phyloP scores from a whole-genome alignment of 2,888 invertebrate genomes.

The Belgica antarctica region DNA sequence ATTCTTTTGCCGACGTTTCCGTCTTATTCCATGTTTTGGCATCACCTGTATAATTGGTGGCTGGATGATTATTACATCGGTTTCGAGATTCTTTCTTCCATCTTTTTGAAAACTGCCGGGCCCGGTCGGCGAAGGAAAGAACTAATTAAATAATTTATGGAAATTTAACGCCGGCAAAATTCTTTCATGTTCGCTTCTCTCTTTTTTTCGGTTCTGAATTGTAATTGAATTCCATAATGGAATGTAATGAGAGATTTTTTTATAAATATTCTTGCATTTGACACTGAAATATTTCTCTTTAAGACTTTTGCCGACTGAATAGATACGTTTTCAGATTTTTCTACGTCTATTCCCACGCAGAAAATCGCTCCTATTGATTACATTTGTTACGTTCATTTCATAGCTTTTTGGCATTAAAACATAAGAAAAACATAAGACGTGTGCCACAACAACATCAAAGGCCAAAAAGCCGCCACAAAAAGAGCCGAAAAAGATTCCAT shows the following conservation, averaged over 20 bases:
- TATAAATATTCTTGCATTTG: background rate
- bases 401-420: slow-evolving; percentile 41
- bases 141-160: slow-evolving; percentile 35
- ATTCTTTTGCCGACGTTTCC: slow-evolving; percentile 29
- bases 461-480: slow-evolving; percentile 35
- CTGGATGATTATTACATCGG: slow-evolving; percentile 16
- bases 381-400: slow-evolving; percentile 16
- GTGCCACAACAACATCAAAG: slow-evolving; percentile 42
- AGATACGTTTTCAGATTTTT: background rate
- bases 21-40: background rate
- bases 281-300: slow-evolving; percentile 5
- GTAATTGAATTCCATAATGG: slow-evolving; percentile 20
- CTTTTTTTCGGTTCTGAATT: slow-evolving; percentile 5
- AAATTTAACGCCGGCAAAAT: slow-evolving; percentile 28
- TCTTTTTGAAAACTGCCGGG: too few relatives aligned
- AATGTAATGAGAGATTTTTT: slow-evolving; percentile 25
- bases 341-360: slow-evolving; percentile 15
- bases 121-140: background rate
- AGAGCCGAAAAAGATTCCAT: slow-evolving; percentile 37
- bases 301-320: slow-evolving; percentile 12
- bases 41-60: slow-evolving; percentile 18
- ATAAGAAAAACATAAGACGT: slow-evolving; percentile 42
- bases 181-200: slow-evolving; percentile 22
- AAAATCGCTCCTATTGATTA: background rate
- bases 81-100: background rate